These are phyloP conservation scores for Rhabditoides inermis DNA, from an alignment of 2,888 invertebrate species.

Conservation along the genomic window DNA sequence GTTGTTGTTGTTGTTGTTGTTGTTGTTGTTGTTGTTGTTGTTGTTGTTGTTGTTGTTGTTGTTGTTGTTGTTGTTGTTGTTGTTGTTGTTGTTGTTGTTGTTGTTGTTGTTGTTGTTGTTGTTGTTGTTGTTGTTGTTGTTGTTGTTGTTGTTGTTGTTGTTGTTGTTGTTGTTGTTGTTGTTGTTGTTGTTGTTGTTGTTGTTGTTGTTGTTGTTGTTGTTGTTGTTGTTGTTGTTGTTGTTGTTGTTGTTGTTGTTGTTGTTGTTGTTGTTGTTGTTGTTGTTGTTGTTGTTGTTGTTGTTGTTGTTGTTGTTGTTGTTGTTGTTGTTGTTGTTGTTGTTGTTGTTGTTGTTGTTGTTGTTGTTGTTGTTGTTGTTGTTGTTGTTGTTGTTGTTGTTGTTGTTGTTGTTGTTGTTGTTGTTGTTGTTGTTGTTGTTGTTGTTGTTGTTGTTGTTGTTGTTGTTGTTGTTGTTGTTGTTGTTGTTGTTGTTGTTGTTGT, in stretches of 20 bases:
- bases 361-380: conserved; percentile 3
- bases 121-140: background rate
- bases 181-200: background rate
- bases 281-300: no score
- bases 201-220: background rate
- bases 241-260: no score
- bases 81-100: background rate
- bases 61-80: background rate
- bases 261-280: no score
- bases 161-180: background rate
- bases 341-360: conserved; percentile 3
- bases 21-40: background rate
- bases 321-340: conserved; percentile 3
- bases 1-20: background rate
- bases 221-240: background rate
- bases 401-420: no score
- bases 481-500: background rate
- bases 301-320: conserved; percentile 3
- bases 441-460: background rate
- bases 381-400: conserved; percentile 3
- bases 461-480: background rate
- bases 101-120: background rate
- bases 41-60: background rate
- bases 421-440: background rate
- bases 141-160: background rate